phyloP scores from a whole-genome alignment of 2,113 vertebrate genomes.

The Bucco capensis region DNA sequence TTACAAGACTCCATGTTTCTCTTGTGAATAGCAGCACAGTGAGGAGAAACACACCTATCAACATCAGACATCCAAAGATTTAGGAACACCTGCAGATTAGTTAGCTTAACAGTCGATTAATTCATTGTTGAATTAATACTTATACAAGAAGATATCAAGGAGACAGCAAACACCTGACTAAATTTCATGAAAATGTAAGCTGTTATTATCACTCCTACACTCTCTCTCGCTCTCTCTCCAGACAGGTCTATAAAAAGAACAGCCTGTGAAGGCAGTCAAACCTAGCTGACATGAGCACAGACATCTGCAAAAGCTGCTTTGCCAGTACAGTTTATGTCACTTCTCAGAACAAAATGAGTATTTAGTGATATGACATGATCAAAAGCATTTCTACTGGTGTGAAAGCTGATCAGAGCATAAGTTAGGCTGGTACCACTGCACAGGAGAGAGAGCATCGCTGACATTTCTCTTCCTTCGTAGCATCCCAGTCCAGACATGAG shows the following conservation, averaged over 20 bases:
- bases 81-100: not conserved
- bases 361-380: not conserved
- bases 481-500: not conserved
- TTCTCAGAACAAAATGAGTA: not conserved
- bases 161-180: constrained; percentile 32
- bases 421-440: not conserved
- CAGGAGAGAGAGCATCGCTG: not conserved
- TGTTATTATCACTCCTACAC: constrained; percentile 38
- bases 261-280: constrained; percentile 3
- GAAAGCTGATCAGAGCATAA: not conserved
- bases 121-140: not conserved
- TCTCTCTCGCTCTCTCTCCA: not conserved
- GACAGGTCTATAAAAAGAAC: constrained; percentile 34
- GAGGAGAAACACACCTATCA: not conserved
- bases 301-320: constrained; percentile 21
- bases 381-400: not conserved
- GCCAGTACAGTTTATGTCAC: not conserved
- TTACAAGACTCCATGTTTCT: not conserved
- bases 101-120: not conserved
- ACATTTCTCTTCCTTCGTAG: not conserved
- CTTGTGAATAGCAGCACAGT: not conserved
- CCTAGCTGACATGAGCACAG: not conserved
- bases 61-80: not conserved
- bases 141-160: not conserved
- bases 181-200: constrained; percentile 18